Evolutionary conservation across 1,140 invertebrate genomes (phyloP).

Genomic region (Pectinophora gossypiella): DNA sequence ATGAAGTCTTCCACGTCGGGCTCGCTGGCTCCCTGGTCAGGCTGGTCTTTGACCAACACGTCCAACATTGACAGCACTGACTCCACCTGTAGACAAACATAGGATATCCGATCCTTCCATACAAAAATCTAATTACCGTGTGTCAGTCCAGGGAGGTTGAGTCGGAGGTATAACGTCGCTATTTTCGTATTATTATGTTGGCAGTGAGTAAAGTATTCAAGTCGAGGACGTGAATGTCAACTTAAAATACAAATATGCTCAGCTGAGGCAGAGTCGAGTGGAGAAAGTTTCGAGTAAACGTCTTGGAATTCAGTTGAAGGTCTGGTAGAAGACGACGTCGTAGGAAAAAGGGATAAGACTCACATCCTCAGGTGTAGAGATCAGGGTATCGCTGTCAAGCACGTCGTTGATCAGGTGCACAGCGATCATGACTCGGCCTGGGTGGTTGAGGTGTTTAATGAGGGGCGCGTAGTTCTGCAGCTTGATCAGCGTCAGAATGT

Average conservation of each 20-base stretch:
- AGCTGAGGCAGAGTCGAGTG: too few species aligned
- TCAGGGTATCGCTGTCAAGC: slow-evolving; percentile 84
- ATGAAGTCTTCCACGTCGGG: slow-evolving; percentile 96
- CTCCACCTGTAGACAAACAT: slow-evolving; percentile 86
- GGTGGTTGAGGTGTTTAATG: slow-evolving; percentile 92
- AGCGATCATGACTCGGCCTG: slow-evolving; percentile 90
- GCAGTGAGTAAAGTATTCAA: too few species aligned
- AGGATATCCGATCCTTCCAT: too few species aligned
- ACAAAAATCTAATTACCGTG: too few species aligned
- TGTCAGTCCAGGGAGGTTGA: too few species aligned
- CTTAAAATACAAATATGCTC: too few species aligned
- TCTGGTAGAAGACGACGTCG: too few species aligned
- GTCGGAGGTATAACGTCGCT: too few species aligned
- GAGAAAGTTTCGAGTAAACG: too few species aligned
- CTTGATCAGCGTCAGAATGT: slow-evolving; percentile 90
- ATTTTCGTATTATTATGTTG: too few species aligned
- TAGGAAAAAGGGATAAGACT: slow-evolving; percentile 20
- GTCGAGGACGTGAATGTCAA: too few species aligned
- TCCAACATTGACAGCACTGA: slow-evolving; percentile 87
- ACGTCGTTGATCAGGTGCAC: slow-evolving; percentile 92
- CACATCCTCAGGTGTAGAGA: slow-evolving; percentile 88
- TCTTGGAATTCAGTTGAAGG: too few species aligned
- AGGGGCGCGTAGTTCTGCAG: slow-evolving; percentile 90
- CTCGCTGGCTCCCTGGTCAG: slow-evolving; percentile 81
- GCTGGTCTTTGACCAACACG: slow-evolving; percentile 92